A percentile compares a stretch with the other conserved stretches of the same genome.
phyloP scores from a whole-genome alignment of 2,888 invertebrate species.

The Ectobius pallidus region DNA sequence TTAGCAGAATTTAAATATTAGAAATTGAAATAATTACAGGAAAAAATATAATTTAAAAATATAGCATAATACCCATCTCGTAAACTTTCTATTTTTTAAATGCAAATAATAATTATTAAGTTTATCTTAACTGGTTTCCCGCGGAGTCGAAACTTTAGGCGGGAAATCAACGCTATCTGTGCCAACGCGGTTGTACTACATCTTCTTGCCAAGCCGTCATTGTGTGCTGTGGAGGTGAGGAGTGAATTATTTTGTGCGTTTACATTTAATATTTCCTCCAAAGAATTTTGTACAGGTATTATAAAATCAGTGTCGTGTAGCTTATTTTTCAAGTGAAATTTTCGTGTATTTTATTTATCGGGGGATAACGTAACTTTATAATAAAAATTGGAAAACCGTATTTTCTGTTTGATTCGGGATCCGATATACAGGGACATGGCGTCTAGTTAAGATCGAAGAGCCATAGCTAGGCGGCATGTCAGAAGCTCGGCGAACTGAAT shows the following conservation, averaged over 20 bases:
- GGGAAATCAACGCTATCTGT: constrained; percentile 40
- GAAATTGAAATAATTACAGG: not conserved
- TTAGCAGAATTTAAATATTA: no score
- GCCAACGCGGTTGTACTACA: constrained; percentile 37
- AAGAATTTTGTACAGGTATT: constrained; percentile 50
- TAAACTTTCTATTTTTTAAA: no score
- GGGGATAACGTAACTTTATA: constrained; percentile 46
- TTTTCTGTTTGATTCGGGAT: constrained; percentile 24
- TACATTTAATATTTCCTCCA: constrained; percentile 52
- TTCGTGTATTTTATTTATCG: constrained; percentile 47
- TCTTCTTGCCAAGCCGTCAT: constrained; percentile 36
- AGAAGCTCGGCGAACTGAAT: constrained; percentile 3
- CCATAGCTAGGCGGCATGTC: constrained; percentile 19
- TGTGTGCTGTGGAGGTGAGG: constrained; percentile 34
- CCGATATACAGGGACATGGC: constrained; percentile 31
- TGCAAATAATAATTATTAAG: not conserved
- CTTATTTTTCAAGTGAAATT: constrained; percentile 55
- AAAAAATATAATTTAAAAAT: not conserved
- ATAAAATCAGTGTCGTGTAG: constrained; percentile 51
- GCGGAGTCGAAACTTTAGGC: constrained; percentile 30
- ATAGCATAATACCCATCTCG: no score
- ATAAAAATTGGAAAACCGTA: constrained; percentile 45
- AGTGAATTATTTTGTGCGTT: constrained; percentile 34
- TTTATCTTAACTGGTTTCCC: not conserved
- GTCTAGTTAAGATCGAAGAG: constrained; percentile 38